phyloP scores from a whole-genome alignment of 2,888 invertebrate genomes.

The Protonemura montana region DNA sequence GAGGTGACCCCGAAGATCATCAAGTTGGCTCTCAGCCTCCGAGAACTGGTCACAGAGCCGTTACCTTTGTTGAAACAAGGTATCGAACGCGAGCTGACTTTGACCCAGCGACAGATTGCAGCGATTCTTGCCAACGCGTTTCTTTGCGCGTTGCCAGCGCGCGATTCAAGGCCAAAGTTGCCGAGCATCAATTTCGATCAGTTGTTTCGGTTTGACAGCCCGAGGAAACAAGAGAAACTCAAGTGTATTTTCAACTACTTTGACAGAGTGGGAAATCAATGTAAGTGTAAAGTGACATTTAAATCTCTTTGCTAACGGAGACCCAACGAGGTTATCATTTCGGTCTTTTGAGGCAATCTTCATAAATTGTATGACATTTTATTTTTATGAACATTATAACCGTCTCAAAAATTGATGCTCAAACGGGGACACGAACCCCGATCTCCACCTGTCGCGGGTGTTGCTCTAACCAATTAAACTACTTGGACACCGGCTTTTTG shows the following conservation, averaged over 20 bases:
- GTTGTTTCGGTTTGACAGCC: constrained; percentile 54
- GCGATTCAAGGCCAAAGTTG: constrained; percentile 75
- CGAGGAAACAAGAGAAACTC: constrained; percentile 74
- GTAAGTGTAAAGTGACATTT: too few species aligned
- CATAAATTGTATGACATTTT: too few species aligned
- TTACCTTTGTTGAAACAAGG: constrained; percentile 62
- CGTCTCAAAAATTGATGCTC: too few species aligned
- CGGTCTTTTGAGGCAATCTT: too few species aligned
- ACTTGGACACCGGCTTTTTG: too few species aligned
- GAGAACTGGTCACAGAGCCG: constrained; percentile 67
- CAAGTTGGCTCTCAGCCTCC: constrained; percentile 79
- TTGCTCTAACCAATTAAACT: too few species aligned
- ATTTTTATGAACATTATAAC: too few species aligned
- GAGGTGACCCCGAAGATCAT: constrained; percentile 78
- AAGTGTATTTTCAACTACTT: constrained; percentile 93
- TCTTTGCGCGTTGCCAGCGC: constrained; percentile 90
- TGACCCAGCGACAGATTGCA: constrained; percentile 77
- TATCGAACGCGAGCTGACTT: constrained; percentile 55
- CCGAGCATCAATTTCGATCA: constrained; percentile 89
- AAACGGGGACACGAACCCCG: too few species aligned
- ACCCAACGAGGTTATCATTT: too few species aligned
- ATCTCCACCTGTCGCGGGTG: too few species aligned
- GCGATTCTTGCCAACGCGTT: constrained; percentile 93
- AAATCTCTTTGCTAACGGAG: too few species aligned
- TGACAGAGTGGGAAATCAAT: constrained; percentile 71